A percentile compares a stretch with the other conserved stretches of the same genome.
These are phyloP conservation scores for Amyelois transitella DNA, from an alignment of 1,140 invertebrate genomes.

Conservation along the genomic window DNA sequence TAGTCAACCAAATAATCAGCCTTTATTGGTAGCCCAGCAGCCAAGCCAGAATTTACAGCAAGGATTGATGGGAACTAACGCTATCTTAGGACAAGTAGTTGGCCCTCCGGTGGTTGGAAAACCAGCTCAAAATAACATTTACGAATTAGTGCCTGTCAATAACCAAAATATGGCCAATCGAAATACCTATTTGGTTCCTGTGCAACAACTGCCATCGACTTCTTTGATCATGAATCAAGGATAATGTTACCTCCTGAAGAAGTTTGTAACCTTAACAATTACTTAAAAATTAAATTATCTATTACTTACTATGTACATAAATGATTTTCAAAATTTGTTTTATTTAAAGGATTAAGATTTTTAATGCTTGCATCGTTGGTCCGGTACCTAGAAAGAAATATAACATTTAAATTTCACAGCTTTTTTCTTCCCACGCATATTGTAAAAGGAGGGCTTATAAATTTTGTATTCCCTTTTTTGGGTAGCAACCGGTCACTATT, in stretches of 20 bases:
- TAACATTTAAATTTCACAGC: too few species aligned
- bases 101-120: not conserved
- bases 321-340: too few species aligned
- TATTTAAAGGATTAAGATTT: too few species aligned
- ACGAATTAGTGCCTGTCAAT: conserved; percentile 11
- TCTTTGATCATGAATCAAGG: conserved; percentile 4
- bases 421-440: too few species aligned
- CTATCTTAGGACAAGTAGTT: not conserved
- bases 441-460: too few species aligned
- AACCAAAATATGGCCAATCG: conserved; percentile 8
- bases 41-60: conserved; percentile 5
- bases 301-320: too few species aligned
- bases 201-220: conserved; percentile 12
- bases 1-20: conserved; percentile 1
- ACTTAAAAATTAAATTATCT: too few species aligned
- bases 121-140: conserved; percentile 8
- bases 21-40: not conserved
- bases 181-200: conserved; percentile 13
- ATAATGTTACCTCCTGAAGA: conserved; percentile 1
- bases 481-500: too few species aligned
- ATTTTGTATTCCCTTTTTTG: too few species aligned
- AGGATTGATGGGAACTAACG: not conserved
- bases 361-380: too few species aligned
- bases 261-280: too few species aligned
- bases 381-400: too few species aligned